These are phyloP conservation scores for Entosphenus tridentatus DNA, from an alignment of 2,113 vertebrate species.

Conservation along the genomic window DNA sequence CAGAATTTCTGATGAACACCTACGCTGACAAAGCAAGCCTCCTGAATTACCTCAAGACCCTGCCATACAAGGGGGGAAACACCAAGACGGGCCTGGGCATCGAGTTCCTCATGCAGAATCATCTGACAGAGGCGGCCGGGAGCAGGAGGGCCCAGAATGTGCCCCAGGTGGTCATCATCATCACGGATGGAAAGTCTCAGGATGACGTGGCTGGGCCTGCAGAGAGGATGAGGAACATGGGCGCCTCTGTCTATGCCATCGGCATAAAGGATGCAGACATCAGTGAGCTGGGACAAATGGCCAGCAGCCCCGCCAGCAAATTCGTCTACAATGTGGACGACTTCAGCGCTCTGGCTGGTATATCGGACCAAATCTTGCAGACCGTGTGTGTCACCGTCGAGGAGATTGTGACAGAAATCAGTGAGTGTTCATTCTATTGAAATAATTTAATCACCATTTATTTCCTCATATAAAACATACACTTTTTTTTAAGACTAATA, in stretches of 20 bases:
- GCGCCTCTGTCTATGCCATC: slow-evolving; percentile 31
- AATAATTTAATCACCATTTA: too few species aligned
- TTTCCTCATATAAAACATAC: too few species aligned
- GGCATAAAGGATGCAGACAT: slow-evolving; percentile 28
- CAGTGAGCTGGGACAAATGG: slow-evolving; percentile 16
- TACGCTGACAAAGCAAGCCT: slow-evolving; percentile 29
- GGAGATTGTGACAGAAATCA: background rate
- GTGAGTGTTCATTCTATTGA: too few species aligned
- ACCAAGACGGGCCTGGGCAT: slow-evolving; percentile 41
- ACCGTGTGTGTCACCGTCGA: background rate
- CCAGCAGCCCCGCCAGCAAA: slow-evolving; percentile 19
- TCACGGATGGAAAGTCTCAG: slow-evolving; percentile 39
- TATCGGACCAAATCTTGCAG: background rate
- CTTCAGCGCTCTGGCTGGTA: background rate
- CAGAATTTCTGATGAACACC: slow-evolving; percentile 55
- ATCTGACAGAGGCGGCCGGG: slow-evolving; percentile 37
- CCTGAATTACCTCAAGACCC: slow-evolving; percentile 36
- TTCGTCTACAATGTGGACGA: slow-evolving; percentile 14
- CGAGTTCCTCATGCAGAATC: slow-evolving; percentile 37
- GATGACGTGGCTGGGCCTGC: slow-evolving; percentile 36
- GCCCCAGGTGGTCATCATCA: slow-evolving; percentile 43
- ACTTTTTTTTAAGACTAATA: too few species aligned
- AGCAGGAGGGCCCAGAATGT: slow-evolving; percentile 38
- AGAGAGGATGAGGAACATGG: slow-evolving; percentile 6
- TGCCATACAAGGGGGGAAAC: slow-evolving; percentile 37